phyloP scores from a whole-genome alignment of 92 coral and sea anemone species.

The Parazoanthus atlanticus region DNA sequence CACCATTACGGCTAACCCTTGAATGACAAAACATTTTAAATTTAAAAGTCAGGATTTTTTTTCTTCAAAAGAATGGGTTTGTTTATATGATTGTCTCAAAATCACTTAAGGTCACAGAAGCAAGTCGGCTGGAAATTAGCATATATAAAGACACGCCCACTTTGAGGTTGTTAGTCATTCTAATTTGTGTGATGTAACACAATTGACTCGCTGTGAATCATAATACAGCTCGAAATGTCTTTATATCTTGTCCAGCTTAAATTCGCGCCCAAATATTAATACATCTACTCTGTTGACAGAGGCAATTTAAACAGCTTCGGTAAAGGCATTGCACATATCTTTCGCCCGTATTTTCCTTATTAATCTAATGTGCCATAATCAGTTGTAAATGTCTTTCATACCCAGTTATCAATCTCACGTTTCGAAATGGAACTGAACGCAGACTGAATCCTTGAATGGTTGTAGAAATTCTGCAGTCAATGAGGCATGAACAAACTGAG shows the following conservation, averaged over 20 bases:
- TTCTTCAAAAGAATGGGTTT: background rate
- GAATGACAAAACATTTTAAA: background rate
- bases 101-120: background rate
- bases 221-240: background rate
- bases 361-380: too few species aligned
- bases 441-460: conserved; percentile 22
- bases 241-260: background rate
- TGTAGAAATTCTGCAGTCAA: conserved; percentile 26
- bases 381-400: background rate
- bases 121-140: conserved; percentile 9
- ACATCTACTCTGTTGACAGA: background rate
- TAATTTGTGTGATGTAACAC: background rate
- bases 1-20: background rate
- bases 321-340: background rate
- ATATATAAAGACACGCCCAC: background rate
- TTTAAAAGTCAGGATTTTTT: background rate
- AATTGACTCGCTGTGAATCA: background rate
- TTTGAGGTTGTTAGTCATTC: conserved; percentile 1
- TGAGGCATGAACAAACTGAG: conserved; percentile 13
- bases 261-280: background rate
- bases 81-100: background rate
- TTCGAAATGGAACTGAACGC: background rate
- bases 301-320: background rate
- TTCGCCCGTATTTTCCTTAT: background rate
- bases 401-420: background rate